Evolutionary conservation across 2,888 invertebrate species (phyloP), one percentile per base, ranked within the genome.

Genomic region (Oligia latruncula): DNA sequence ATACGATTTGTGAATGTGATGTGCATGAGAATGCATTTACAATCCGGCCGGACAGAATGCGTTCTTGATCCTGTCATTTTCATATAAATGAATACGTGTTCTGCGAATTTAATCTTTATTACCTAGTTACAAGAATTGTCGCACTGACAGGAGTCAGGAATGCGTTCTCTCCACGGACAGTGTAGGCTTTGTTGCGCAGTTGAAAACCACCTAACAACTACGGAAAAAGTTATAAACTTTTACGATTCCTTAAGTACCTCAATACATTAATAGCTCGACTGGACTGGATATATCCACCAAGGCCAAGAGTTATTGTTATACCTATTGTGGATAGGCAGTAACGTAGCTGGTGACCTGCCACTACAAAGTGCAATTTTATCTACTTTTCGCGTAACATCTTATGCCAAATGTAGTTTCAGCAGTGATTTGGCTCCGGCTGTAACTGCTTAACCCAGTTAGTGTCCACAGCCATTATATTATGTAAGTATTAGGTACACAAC

Each of bases 351-450:
- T 84, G 74, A 70, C 55, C 74, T 79, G 84, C 65, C 70, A 71
- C 43, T 13, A 40, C 29, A 35, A 43, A 78, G 13, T 71, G 71
- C 74, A 80, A 70, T 84, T 70, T 71, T 80, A 72, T 79, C 76
- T 71, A 68, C 60, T 87, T 85, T 78, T 65, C 71, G 35, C 43
- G 40, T 55, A 77, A 84, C 74, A 72, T 85, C 87, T 87, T 84
- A 85, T 87, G 85, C 88, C 88, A 87, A 85, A 87, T 75, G 85
- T 70, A 66, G 71, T 87, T 77, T 72, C 64, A 20, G 13, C 43
- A 64, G 58, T 72, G 77, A 85, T 87, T 85, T 85, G 85, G 85
- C 87, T 77, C 52, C 35, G 17, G 49, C 20, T 67, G 58, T 43
- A 60, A 84, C 58, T 80, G 43, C 70, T 87, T 84, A 85, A 80